These are phyloP conservation scores for Lochmaea capreae DNA, from an alignment of 2,888 invertebrate genomes.

Conservation along the genomic window DNA sequence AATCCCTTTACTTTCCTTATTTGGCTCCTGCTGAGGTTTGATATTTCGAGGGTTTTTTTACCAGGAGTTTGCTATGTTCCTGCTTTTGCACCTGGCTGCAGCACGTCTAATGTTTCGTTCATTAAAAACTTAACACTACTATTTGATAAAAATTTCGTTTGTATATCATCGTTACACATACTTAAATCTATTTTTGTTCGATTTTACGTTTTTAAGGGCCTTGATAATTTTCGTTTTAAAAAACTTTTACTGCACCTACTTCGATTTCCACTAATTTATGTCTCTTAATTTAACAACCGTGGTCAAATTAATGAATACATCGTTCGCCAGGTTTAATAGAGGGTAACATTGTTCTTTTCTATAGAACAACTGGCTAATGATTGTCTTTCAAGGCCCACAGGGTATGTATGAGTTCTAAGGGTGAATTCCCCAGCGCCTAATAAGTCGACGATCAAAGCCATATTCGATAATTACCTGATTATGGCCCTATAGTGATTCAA, in stretches of 20 bases:
- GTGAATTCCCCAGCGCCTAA: conserved; percentile 55
- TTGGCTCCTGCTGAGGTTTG: too few relatives aligned
- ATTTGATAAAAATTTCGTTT: too few relatives aligned
- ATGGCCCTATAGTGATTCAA: conserved; percentile 59
- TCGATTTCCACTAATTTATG: neutral
- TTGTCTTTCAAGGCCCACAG: conserved; percentile 35
- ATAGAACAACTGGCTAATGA: conserved; percentile 33
- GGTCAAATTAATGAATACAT: conserved; percentile 34
- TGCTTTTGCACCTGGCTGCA: too few relatives aligned
- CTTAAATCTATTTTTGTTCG: too few relatives aligned
- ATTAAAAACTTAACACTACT: too few relatives aligned
- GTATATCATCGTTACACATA: too few relatives aligned
- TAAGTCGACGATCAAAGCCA: conserved; percentile 61
- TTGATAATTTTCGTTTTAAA: neutral
- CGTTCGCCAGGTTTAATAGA: conserved; percentile 37
- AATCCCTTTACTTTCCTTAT: too few relatives aligned
- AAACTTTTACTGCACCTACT: neutral
- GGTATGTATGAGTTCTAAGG: conserved; percentile 39
- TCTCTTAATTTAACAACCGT: conserved; percentile 9
- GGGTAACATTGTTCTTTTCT: conserved; percentile 42
- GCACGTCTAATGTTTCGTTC: too few relatives aligned
- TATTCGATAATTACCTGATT: conserved; percentile 65
- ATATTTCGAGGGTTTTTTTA: too few relatives aligned
- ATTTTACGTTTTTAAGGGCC: too few relatives aligned
- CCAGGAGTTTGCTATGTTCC: too few relatives aligned